These are phyloP conservation scores for Synanceia verrucosa DNA, from an alignment of 2,797 vertebrate species.

Conservation along the genomic window DNA sequence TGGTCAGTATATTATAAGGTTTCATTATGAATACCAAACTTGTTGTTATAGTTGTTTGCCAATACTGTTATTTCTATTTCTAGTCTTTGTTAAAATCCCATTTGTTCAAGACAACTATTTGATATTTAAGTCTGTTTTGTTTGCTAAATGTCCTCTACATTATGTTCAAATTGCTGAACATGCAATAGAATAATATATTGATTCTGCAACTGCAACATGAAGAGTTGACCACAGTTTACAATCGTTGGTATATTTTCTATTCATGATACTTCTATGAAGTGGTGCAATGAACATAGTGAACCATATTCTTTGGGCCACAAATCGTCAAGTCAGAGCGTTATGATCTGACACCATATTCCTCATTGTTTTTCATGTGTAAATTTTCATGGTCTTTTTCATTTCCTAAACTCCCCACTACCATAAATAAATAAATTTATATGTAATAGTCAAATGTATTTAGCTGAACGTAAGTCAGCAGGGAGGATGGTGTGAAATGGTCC, in stretches of 20 bases:
- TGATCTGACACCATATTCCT: constrained; percentile 9
- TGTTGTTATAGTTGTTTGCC: background rate
- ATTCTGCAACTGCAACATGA: constrained; percentile 38
- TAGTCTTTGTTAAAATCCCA: background rate
- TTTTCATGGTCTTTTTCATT: constrained; percentile 7
- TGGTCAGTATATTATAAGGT: constrained; percentile 8
- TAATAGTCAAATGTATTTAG: constrained; percentile 7
- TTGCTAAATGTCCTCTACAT: background rate
- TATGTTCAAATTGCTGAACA: constrained; percentile 37
- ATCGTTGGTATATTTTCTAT: constrained; percentile 57
- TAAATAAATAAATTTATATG: constrained; percentile 8
- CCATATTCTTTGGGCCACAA: constrained; percentile 31
- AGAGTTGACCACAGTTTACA: constrained; percentile 23
- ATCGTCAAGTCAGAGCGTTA: constrained; percentile 9
- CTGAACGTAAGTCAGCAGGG: background rate
- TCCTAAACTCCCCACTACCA: background rate
- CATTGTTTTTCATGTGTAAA: constrained; percentile 19
- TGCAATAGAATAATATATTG: constrained; percentile 46
- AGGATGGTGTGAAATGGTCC: background rate
- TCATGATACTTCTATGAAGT: constrained; percentile 74
- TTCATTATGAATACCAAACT: constrained; percentile 16
- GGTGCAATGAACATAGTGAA: constrained; percentile 39
- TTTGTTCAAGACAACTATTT: constrained; percentile 7
- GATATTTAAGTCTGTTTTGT: constrained; percentile 7
- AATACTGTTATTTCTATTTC: background rate